Evolutionary conservation across 2,113 vertebrate genomes (phyloP).

Genomic region (Sakesphorus luctuosus): DNA sequence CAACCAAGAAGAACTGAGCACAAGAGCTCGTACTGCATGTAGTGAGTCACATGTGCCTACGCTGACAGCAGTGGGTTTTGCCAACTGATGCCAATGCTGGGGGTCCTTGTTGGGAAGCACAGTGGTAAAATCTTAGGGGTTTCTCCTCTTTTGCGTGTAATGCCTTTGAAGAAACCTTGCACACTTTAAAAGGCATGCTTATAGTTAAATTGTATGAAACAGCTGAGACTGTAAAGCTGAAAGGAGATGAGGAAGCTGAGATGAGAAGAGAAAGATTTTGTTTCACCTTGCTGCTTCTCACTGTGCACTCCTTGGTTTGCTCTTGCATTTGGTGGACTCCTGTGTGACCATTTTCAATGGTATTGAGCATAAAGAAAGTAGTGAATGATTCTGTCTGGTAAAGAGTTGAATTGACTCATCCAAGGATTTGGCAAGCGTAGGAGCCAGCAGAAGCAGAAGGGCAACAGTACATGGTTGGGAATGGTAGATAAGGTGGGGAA

Average conservation of each 20-base stretch:
- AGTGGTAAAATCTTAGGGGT: neutral
- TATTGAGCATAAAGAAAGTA: neutral
- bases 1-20: neutral
- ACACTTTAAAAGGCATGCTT: neutral
- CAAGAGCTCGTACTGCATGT: neutral
- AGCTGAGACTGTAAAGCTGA: neutral
- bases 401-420: neutral
- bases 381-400: neutral
- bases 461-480: neutral
- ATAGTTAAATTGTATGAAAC: neutral
- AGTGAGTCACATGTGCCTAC: rapidly evolving
- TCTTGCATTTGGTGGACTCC: neutral
- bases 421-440: neutral
- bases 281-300: neutral
- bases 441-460: neutral
- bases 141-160: neutral
- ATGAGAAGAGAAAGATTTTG: neutral
- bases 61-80: neutral
- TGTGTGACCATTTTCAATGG: neutral
- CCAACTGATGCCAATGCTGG: neutral
- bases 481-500: neutral
- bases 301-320: neutral
- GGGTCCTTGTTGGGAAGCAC: neutral
- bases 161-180: neutral
- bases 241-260: neutral